Evolutionary conservation across 1,140 invertebrate genomes (phyloP).

Genomic region (Mycetomoellerius zeteki): DNA sequence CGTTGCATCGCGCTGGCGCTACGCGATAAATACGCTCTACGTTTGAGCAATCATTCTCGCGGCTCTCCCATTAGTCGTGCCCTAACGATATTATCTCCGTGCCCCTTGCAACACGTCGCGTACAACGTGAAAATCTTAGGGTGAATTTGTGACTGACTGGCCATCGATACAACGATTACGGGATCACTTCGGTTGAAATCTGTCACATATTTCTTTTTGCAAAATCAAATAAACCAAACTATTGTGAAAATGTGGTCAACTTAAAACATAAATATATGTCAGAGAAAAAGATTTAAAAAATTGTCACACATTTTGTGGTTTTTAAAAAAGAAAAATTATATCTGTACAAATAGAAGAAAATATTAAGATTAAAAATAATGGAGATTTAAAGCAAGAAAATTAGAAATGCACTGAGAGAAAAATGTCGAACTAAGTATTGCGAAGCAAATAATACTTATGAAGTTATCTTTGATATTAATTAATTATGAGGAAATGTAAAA

Average conservation of each 20-base stretch:
- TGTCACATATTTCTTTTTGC: background rate
- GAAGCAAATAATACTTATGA: too few relatives aligned
- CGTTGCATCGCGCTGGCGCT: slow-evolving; percentile 63
- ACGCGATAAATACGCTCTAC: slow-evolving; percentile 75
- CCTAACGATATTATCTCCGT: slow-evolving; percentile 73
- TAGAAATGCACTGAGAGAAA: too few relatives aligned
- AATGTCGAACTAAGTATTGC: too few relatives aligned
- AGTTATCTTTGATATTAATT: too few relatives aligned
- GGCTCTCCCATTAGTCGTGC: slow-evolving; percentile 75
- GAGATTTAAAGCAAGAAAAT: background rate
- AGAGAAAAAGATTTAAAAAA: background rate
- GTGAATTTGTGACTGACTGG: slow-evolving; percentile 32
- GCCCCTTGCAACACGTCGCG: slow-evolving; percentile 46
- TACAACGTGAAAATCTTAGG: slow-evolving; percentile 49
- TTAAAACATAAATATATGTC: background rate
- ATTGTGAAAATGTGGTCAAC: background rate
- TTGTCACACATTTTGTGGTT: background rate
- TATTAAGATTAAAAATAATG: background rate
- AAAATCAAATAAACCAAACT: background rate
- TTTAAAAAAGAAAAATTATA: background rate
- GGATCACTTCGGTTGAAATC: background rate
- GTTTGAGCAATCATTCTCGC: slow-evolving; percentile 78
- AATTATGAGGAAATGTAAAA: too few relatives aligned
- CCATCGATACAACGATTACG: slow-evolving; percentile 51
- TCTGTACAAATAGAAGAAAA: background rate